phyloP scores from a whole-genome alignment of 2,888 invertebrate species.

The Drosophila trichaetosa region DNA sequence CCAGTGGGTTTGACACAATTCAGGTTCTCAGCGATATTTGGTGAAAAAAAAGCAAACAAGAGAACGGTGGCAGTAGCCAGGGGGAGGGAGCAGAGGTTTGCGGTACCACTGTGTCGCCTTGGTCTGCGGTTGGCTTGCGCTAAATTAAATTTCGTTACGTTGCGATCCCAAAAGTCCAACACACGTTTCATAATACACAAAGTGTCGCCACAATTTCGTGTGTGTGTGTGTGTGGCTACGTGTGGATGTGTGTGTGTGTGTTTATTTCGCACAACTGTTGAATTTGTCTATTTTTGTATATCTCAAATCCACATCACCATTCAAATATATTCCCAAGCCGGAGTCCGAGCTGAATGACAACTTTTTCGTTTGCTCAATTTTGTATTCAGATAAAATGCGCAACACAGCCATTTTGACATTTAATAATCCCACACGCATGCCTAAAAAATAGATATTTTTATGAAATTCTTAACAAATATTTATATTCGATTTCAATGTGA shows the following conservation, averaged over 20 bases:
- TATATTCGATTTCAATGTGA: too few relatives aligned
- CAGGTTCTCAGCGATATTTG: conserved; percentile 31
- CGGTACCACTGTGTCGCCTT: conserved; percentile 35
- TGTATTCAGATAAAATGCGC: conserved; percentile 59
- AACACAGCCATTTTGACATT: conserved; percentile 63
- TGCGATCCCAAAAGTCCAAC: conserved; percentile 53
- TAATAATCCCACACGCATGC: conserved; percentile 64
- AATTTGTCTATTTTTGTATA: conserved; percentile 56
- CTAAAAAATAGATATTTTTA: conserved; percentile 19
- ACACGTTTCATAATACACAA: conserved; percentile 26
- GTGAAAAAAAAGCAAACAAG: background rate
- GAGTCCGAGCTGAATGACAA: conserved; percentile 48
- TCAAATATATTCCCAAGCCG: conserved; percentile 62
- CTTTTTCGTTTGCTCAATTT: conserved; percentile 60
- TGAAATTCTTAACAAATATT: background rate
- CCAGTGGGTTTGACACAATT: conserved; percentile 38
- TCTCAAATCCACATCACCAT: conserved; percentile 61
- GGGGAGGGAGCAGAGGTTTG: background rate
- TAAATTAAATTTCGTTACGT: conserved; percentile 74
- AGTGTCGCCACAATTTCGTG: conserved; percentile 23
- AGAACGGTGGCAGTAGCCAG: background rate
- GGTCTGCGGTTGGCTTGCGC: conserved; percentile 76
- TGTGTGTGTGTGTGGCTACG: background rate
- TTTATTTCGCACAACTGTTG: background rate
- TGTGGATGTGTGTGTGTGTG: background rate